These are phyloP conservation scores for Chaunax sp. DNA, from an alignment of 2,797 vertebrate genomes.

Conservation along the genomic window DNA sequence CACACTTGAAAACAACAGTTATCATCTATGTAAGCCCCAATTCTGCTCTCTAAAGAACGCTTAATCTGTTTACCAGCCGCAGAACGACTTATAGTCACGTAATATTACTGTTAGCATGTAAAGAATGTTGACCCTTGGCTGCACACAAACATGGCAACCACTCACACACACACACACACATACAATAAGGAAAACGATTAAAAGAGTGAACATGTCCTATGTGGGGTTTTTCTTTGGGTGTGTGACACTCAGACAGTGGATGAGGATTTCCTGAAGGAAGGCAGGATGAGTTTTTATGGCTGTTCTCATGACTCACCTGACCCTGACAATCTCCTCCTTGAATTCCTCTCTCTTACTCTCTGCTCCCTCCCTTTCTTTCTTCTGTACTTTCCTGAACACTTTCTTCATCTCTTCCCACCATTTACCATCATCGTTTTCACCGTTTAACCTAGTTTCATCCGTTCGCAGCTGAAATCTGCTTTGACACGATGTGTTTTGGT, in stretches of 20 bases:
- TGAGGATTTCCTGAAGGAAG: conserved; percentile 61
- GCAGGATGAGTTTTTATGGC: conserved; percentile 59
- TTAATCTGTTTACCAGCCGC: conserved; percentile 8
- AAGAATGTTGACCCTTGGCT: not conserved
- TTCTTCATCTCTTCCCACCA: conserved; percentile 16
- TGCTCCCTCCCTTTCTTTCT: not conserved
- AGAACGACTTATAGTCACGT: not conserved
- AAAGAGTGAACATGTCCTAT: conserved; percentile 11
- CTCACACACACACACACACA: conserved; percentile 16
- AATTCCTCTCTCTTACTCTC: conserved; percentile 4
- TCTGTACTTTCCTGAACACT: not conserved
- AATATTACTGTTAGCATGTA: conserved; percentile 5
- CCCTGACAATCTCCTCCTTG: conserved; percentile 40
- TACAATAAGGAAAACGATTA: conserved; percentile 2
- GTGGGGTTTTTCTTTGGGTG: conserved; percentile 46
- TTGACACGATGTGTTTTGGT: conserved; percentile 3
- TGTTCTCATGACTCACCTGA: conserved; percentile 70
- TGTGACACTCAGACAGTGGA: conserved; percentile 47
- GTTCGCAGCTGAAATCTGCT: conserved; percentile 13
- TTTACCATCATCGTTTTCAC: conserved; percentile 32
- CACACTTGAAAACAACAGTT: not conserved
- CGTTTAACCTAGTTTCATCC: conserved; percentile 27
- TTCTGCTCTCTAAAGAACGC: not conserved
- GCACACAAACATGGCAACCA: not conserved
- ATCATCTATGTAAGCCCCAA: not conserved